Conservation (phyloP, 2,113 vertebrate genomes). For the Kryptolebias marmoratus region DNA sequence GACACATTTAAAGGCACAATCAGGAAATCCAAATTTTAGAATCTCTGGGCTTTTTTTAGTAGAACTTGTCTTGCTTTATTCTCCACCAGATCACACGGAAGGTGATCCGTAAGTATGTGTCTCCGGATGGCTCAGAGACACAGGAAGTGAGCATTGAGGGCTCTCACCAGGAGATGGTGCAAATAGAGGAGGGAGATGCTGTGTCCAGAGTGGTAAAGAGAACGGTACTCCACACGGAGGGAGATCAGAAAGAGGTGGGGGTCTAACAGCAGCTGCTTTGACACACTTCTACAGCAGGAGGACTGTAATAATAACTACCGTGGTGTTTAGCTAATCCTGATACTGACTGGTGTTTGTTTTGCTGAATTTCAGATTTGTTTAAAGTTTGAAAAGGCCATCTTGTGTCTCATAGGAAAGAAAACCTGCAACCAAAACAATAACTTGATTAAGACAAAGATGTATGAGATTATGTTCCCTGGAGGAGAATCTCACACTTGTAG, state of each 20-base stretch:
- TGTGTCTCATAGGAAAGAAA: no score
- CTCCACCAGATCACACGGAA: conserved; percentile 89
- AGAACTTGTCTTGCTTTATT: background rate
- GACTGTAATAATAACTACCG: no score
- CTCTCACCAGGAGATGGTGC: conserved; percentile 78
- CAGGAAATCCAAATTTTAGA: background rate
- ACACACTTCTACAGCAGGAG: background rate
- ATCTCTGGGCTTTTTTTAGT: background rate
- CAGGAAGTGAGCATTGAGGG: conserved; percentile 89
- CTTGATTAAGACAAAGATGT: no score
- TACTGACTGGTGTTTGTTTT: no score
- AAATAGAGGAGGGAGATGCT: conserved; percentile 85
- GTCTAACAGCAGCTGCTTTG: background rate
- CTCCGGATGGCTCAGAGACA: conserved; percentile 86
- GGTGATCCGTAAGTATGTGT: conserved; percentile 87
- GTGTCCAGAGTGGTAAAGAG: conserved; percentile 93
- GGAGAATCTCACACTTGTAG: no score
- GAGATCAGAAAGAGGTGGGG: conserved; percentile 87
- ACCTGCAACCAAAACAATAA: no score
- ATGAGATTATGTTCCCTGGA: no score
- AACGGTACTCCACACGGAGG: conserved; percentile 87
- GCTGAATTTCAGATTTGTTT: no score
- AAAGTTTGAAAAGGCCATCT: no score
- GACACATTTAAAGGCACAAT: background rate
- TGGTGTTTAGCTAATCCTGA: no score